A percentile compares a stretch with the other conserved stretches of the same genome.
phyloP scores from a whole-genome alignment of 1,140 invertebrate species.

The Pseudobourletiella spinata region DNA sequence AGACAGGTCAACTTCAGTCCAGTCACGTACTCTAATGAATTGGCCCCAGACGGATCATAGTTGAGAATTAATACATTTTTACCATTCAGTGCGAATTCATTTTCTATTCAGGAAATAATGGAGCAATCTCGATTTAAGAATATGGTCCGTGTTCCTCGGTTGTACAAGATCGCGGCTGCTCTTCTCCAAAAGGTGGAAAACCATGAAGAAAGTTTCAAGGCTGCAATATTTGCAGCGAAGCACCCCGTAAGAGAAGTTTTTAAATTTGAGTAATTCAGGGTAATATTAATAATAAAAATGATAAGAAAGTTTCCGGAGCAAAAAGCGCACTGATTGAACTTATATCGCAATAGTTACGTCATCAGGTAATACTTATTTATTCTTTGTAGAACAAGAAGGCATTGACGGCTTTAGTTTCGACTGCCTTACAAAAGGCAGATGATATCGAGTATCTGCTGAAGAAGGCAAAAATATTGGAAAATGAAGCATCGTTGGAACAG shows the following conservation, averaged over 20 bases:
- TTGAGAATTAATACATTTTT: no score
- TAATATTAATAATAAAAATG: no score
- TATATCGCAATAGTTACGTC: no score
- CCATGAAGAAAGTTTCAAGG: constrained; percentile 60
- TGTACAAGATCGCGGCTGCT: constrained; percentile 62
- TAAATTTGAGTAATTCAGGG: no score
- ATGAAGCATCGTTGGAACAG: constrained; percentile 51
- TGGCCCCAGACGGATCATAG: no score
- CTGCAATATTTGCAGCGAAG: constrained; percentile 51
- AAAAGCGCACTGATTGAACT: constrained; percentile 7
- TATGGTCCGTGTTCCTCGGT: constrained; percentile 63
- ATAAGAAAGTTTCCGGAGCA: no score
- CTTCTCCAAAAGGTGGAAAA: constrained; percentile 56
- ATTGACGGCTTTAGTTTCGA: constrained; percentile 60
- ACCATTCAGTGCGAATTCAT: no score
- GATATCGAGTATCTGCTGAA: constrained; percentile 55
- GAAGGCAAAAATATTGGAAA: constrained; percentile 47
- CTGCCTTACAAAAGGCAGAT: constrained; percentile 56
- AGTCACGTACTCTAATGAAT: no score
- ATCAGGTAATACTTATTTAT: constrained; percentile 37
- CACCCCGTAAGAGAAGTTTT: constrained; percentile 41
- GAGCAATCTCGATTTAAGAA: no score
- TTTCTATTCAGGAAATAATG: no score
- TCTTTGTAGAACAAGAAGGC: constrained; percentile 58
- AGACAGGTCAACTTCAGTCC: no score